Percentiles rank a stretch among this genome's conserved stretches.
Conservation (phyloP, 2,797 vertebrate genomes). For the Oryzias dopingdopingensis region DNA sequence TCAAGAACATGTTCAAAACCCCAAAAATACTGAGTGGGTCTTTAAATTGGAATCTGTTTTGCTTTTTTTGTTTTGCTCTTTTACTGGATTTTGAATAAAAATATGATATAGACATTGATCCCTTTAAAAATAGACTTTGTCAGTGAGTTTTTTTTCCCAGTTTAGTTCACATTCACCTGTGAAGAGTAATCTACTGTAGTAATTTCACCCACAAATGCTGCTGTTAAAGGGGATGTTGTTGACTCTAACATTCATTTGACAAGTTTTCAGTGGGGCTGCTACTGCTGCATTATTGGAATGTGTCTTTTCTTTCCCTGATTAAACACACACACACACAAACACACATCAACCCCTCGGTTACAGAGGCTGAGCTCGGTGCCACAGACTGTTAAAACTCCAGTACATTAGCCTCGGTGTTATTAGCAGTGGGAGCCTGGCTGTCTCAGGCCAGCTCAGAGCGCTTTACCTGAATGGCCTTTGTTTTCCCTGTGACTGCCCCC, state of each 20-base stretch:
- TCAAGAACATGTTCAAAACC: too few species aligned
- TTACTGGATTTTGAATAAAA: too few species aligned
- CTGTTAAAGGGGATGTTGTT: slow-evolving; percentile 66
- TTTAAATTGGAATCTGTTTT: too few species aligned
- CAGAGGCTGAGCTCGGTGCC: slow-evolving; percentile 7
- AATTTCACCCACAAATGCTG: slow-evolving; percentile 45
- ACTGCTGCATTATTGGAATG: slow-evolving; percentile 73
- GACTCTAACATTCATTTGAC: slow-evolving; percentile 63
- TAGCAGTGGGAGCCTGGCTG: slow-evolving; percentile 68
- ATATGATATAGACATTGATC: too few species aligned
- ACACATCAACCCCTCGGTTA: background rate
- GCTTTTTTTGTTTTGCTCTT: too few species aligned
- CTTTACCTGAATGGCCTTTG: slow-evolving; percentile 81
- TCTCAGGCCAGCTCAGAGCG: slow-evolving; percentile 56
- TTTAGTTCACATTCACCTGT: too few species aligned
- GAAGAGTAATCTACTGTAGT: too few species aligned
- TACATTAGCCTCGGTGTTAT: slow-evolving; percentile 71
- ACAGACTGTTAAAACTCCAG: slow-evolving; percentile 59
- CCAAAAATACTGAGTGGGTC: too few species aligned
- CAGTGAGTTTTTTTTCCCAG: too few species aligned
- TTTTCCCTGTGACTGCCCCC: slow-evolving; percentile 63
- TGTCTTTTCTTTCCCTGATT: slow-evolving; percentile 46
- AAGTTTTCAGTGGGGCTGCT: slow-evolving; percentile 71
- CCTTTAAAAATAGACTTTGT: too few species aligned
- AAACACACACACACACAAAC: slow-evolving; percentile 28